Evolutionary conservation across 2,797 vertebrate species (phyloP), one percentile per base, ranked within the genome.

Genomic region (Tolypeutes matacus): DNA sequence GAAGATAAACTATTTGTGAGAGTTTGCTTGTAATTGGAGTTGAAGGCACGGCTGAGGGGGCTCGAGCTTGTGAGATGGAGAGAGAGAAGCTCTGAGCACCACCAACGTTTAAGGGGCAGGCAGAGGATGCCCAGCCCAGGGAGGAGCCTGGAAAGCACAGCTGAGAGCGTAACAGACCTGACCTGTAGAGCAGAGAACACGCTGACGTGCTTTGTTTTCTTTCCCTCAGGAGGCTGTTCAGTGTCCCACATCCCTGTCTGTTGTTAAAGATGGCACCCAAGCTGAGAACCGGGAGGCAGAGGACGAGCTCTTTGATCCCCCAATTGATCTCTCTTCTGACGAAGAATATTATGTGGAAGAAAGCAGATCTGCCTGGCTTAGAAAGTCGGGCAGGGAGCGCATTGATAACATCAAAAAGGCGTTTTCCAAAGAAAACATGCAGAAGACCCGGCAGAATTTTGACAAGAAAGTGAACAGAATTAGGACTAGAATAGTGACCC

Each of bases 391-490:
- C 89, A 99, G 98, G 97, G 99, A 99, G 97, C 98, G 98, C 96
- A 99, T 99, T 2, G 99, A 99, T 98, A 99, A 98, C 95, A 98
- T 99, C 97, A 99, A 99, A 98, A 99, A 99, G 2, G 99, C 99
- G 3, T 99, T 99, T 98, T 99, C 99, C 97, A 99, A 99, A 96
- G 99, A 99, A 98, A 99, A 98, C 96, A 99, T 99, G 98, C 98
- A 97, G 98, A 99, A 99, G 97, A 99, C 99, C 6, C 99, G 99
- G 80, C 99, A 98, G 97, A 99, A 98, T 97, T 98, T 99, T 93
- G 99, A 99, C 96, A 99, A 98, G 97, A 99, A 98, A 98, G 98
- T 99, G 97, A 99, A 99, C 97, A 98, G 98, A 98, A 98, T 99
- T 86, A 99, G 99, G 76, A 99, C 99, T 83, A 99, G 99, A 98